Evolutionary conservation across 1,140 invertebrate genomes (phyloP), one percentile per base, ranked within the genome.

Genomic region (Akabosia matsudoensis): DNA sequence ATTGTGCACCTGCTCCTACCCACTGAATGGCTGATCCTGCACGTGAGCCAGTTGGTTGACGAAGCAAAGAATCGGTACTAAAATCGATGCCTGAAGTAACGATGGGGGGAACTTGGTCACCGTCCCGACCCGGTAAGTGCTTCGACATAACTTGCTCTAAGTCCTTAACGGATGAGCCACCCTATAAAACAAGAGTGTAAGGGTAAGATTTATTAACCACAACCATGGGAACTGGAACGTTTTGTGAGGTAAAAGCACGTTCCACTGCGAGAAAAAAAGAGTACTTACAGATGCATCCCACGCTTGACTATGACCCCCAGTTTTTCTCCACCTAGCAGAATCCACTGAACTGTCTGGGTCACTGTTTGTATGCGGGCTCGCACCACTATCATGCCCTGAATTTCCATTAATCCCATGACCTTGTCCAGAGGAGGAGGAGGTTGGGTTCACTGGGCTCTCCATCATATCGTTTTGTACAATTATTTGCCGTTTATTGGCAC

Each of bases 101-200:
- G 26, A 79, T 73, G 0, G 93, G 92, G 0, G 91, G 90, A 80
- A 91, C 88, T 80, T 92, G 90, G 0, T 86, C 85, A 61, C 34
- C 51, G 33, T 82, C 78, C 54, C 81, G 79, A 24, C 82, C 83
- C 0, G 95, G 95, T 52, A 97, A 86, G 86, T 97, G 95, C 83
- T 97, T 96, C 26, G 95, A 96, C 95, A 97, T 98, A 16, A 94
- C 95, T 82, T 96, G 94, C 85, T 98, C 95, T 77, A 97, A 86
- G 82, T 97, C 95, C 84, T 95, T 94, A 0, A 96, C 93, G 0
- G 91, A 89, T 1, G 86, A 87, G 3, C 84, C 85, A 61, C 82
- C 79, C 10, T 82, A 37, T 74, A 56, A 75, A 34, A 72, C 33
- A 52, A 67, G 26, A 30, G 24, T 4, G 26, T 13, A 70, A 14